phyloP scores from a whole-genome alignment of 92 coral and sea anemone genomes.

The Porites cylindrica region DNA sequence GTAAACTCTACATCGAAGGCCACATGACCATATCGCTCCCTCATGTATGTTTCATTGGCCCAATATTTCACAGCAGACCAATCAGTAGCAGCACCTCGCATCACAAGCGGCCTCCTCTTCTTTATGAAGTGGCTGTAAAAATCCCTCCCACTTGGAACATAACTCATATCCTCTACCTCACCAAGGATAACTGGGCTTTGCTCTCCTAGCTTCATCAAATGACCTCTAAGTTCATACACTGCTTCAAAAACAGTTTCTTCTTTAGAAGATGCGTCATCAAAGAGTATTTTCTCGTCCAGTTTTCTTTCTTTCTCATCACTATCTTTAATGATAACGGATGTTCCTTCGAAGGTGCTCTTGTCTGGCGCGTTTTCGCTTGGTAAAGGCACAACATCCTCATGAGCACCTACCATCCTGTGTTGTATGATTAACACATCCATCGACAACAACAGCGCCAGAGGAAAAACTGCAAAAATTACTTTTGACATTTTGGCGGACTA shows the following conservation, averaged over 20 bases:
- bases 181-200: conserved; percentile 78
- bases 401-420: neutral
- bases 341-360: neutral
- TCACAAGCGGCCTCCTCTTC: conserved; percentile 80
- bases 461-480: neutral
- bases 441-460: neutral
- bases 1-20: conserved; percentile 89
- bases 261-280: neutral
- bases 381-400: neutral
- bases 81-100: conserved; percentile 80
- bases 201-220: conserved; percentile 88
- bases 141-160: conserved; percentile 87
- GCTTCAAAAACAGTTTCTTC: neutral
- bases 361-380: neutral
- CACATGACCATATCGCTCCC: conserved; percentile 86
- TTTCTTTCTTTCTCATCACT: neutral
- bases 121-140: conserved; percentile 89
- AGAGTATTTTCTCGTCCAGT: neutral
- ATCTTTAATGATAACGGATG: neutral
- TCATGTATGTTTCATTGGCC: conserved; percentile 88
- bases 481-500: neutral
- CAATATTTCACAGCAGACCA: conserved; percentile 93
- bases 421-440: conserved; percentile 1
- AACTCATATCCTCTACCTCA: conserved; percentile 86
- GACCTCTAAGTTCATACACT: conserved; percentile 67